Conservation (phyloP, 2,113 vertebrate genomes). For the Delphinus delphis region DNA sequence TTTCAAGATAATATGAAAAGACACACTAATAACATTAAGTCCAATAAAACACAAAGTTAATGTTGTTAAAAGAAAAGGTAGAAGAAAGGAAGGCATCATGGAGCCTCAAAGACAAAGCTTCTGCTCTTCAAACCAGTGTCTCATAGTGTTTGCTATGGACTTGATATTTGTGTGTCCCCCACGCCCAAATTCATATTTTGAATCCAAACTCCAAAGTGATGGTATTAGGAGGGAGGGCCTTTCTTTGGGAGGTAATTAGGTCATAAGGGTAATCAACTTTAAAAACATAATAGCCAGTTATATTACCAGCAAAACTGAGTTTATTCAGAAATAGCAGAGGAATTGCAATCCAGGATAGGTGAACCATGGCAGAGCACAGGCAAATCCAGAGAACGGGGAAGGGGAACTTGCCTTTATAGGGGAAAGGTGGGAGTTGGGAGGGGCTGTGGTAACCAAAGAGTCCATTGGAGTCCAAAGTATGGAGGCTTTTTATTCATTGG, state of each 20-base stretch:
- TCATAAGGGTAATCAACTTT: background rate
- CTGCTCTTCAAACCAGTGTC: slow-evolving; percentile 34
- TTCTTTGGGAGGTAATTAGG: too few species aligned
- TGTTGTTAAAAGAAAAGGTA: background rate
- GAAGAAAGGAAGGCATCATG: background rate
- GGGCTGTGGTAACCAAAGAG: background rate
- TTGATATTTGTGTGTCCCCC: background rate
- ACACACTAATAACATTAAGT: background rate
- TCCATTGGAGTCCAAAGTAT: background rate
- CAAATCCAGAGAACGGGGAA: too few species aligned
- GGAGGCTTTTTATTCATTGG: background rate
- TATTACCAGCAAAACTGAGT: too few species aligned
- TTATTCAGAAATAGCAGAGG: too few species aligned
- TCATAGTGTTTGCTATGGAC: background rate
- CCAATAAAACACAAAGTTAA: background rate
- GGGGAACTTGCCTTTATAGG: background rate
- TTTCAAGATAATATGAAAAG: background rate
- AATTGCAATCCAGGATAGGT: too few species aligned
- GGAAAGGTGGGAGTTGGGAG: background rate
- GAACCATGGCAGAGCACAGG: too few species aligned
- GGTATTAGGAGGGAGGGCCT: background rate
- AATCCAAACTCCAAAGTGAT: background rate
- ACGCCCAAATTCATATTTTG: background rate
- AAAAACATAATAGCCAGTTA: too few species aligned
- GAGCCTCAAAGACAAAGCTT: slow-evolving; percentile 3